Conservation (phyloP, 2,797 vertebrate species). For the Gymnoscopelus microlampas region DNA sequence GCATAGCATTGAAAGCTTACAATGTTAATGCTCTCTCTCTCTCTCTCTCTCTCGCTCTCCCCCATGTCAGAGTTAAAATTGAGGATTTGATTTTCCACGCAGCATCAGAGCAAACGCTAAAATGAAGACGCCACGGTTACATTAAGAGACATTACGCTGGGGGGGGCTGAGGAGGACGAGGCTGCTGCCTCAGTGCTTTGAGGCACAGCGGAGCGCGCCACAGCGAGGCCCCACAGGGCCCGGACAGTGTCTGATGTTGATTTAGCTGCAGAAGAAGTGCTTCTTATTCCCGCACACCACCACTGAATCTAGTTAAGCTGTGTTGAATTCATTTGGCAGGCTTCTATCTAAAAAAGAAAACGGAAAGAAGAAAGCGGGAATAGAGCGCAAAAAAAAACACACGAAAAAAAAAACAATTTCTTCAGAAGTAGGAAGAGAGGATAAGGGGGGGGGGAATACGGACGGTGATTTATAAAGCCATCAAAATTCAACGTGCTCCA, state of each 20-base stretch:
- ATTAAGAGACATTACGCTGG: constrained; percentile 73
- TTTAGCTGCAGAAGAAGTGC: constrained; percentile 75
- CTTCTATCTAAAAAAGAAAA: constrained; percentile 58
- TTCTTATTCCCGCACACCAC: constrained; percentile 74
- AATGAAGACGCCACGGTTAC: constrained; percentile 77
- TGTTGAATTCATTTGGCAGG: constrained; percentile 78
- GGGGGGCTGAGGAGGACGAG: constrained; percentile 56
- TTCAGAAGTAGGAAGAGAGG: constrained; percentile 44
- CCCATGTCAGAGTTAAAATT: constrained; percentile 74
- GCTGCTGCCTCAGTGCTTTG: constrained; percentile 59
- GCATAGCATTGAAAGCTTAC: constrained; percentile 78
- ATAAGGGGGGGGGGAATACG: constrained; percentile 9
- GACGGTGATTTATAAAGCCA: constrained; percentile 39
- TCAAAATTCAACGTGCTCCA: constrained; percentile 52
- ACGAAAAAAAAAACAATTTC: constrained; percentile 32
- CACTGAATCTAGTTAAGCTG: constrained; percentile 74
- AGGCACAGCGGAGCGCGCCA: constrained; percentile 65
- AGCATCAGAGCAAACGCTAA: constrained; percentile 75
- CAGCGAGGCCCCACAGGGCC: constrained; percentile 57
- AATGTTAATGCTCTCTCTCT: constrained; percentile 55
- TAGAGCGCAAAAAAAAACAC: constrained; percentile 1
- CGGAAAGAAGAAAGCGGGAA: constrained; percentile 39
- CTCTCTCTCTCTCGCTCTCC: constrained; percentile 52
- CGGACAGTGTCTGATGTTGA: constrained; percentile 78
- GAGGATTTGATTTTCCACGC: constrained; percentile 75